Evolutionary conservation across 2,113 vertebrate species (phyloP).

Genomic region (Struthio camelus): DNA sequence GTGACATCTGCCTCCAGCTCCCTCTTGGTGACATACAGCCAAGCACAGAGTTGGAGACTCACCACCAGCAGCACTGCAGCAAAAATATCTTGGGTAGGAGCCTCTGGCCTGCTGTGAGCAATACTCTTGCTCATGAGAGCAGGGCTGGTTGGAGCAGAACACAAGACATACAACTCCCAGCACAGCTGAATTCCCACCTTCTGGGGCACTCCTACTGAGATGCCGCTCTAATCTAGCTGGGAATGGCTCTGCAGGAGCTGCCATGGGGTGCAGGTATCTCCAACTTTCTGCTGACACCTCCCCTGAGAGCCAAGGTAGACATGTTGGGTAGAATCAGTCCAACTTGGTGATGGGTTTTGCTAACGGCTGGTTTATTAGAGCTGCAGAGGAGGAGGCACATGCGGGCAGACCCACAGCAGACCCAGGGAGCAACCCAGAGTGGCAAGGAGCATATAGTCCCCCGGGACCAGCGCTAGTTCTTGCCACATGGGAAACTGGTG

Average conservation of each 20-base stretch:
- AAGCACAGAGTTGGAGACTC: too few species aligned
- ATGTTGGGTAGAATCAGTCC: not conserved
- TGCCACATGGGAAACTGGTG: slow-evolving; percentile 74
- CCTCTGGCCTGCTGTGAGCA: too few species aligned
- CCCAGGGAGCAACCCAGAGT: not conserved
- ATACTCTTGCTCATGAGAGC: not conserved
- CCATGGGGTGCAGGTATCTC: not conserved
- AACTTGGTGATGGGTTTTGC: not conserved
- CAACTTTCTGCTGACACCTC: not conserved
- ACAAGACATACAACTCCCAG: not conserved
- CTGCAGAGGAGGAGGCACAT: not conserved
- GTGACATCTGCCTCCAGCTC: too few species aligned
- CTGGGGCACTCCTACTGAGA: not conserved
- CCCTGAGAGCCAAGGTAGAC: accelerated
- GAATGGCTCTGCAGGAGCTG: not conserved
- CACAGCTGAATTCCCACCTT: not conserved
- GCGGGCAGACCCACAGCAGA: not conserved
- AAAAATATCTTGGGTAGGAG: not conserved
- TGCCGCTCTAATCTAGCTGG: accelerated
- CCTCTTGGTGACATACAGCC: too few species aligned
- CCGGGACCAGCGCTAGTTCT: slow-evolving; percentile 31
- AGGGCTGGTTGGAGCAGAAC: not conserved
- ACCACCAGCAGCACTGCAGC: not conserved
- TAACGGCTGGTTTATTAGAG: slow-evolving; percentile 45
- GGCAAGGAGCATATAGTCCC: not conserved